Percentiles rank a stretch among this genome's conserved stretches.
phyloP scores from a whole-genome alignment of 2,113 vertebrate genomes.

The Cairina moschata region DNA sequence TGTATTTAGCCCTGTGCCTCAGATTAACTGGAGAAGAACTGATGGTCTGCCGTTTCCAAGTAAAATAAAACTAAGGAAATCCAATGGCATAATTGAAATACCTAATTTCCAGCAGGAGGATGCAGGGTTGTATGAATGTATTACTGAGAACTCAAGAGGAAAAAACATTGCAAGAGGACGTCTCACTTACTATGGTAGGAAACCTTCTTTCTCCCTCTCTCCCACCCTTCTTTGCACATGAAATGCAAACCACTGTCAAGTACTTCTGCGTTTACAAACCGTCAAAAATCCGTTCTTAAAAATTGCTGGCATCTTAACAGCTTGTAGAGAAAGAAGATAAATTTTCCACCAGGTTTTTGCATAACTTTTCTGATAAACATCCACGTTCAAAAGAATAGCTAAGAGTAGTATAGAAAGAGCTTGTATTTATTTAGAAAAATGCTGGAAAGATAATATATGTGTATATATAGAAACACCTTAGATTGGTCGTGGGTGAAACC shows the following conservation, averaged over 20 bases:
- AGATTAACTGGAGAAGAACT: slow-evolving; percentile 92
- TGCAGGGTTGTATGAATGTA: slow-evolving; percentile 89
- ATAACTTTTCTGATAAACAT: background rate
- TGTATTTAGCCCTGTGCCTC: slow-evolving; percentile 88
- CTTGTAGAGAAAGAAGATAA: background rate
- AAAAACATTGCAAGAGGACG: slow-evolving; percentile 90
- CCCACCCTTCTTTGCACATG: rapidly evolving
- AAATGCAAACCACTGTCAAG: background rate
- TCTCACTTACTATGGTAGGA: slow-evolving; percentile 92
- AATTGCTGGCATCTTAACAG: background rate
- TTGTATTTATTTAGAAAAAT: background rate
- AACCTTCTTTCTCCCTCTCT: background rate
- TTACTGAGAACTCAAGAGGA: slow-evolving; percentile 91
- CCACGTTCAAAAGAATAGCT: background rate
- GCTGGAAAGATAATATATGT: background rate
- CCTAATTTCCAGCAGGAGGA: slow-evolving; percentile 94
- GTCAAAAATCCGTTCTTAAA: background rate
- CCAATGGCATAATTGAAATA: slow-evolving; percentile 90
- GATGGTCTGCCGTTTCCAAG: slow-evolving; percentile 88
- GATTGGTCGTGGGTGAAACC: background rate
- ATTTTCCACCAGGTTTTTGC: background rate
- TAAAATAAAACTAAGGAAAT: slow-evolving; percentile 90
- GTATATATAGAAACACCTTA: background rate
- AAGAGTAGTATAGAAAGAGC: background rate
- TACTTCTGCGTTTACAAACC: background rate